Base-by-base conservation (phyloP, 2,797 vertebrate genomes). In the Esox masquinongy region DNA sequence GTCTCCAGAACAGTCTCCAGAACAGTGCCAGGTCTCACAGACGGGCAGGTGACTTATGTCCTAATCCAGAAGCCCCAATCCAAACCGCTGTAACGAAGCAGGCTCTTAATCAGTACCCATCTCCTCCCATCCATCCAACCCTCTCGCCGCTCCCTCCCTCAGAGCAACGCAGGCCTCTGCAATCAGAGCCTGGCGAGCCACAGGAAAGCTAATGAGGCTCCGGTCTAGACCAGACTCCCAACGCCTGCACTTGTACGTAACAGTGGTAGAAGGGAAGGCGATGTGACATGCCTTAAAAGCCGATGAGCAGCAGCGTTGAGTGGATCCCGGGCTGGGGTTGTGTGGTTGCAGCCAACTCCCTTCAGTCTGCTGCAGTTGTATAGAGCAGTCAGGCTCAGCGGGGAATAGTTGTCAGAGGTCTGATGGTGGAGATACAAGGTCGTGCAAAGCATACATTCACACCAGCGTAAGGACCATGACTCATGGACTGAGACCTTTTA, bases 201-300 rank as follows among this genome's bases (percentile, higher is more conserved):
- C 84, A 80, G 89, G 93, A 94, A 94, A 94, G 92, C 92, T 93
- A 94, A 94, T 93, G 91, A 94, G 93, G 83, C 83, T 84, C 87
- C 85, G 81, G 88, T 93, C 92, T 93, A 93, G 93, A 94, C 90
- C 79, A 78, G 56, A 15, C 63, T 34, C 29, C 88, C 86, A 80
- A 85, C 91, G 90, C 91, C 93, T 94, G 93, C 91, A 88, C 93
- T 85, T 80, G 76, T 80, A 76, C 84, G 50, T 73, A 78, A 88
- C 82, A 79, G 69, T 86, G 81, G 84, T 83, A 86, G 29, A 16
- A 34, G 70, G 17, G 78, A 79, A 76, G 82, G 84, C 66, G 43
- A 73, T 79, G 79, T 31, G n/a, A 43, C 53, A 63, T 17, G 16
- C 53, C 74, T 79, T 73, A 75, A 77, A 79, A 79, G 71, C 56